Evolutionary conservation across 1,140 invertebrate genomes (phyloP), one percentile per base, ranked within the genome.

Genomic region (Schlechtendalia chinensis): DNA sequence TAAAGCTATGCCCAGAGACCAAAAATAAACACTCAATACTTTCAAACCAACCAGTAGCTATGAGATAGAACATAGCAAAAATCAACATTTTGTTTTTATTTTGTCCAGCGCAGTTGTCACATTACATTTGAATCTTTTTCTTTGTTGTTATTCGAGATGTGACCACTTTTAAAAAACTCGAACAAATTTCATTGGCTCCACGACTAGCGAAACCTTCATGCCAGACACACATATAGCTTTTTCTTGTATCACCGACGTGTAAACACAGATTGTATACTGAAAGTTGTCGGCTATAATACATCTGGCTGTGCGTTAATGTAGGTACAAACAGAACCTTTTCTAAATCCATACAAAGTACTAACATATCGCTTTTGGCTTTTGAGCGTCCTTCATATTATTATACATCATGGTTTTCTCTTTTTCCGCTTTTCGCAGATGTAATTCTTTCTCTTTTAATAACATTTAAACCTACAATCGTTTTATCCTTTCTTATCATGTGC

Each of bases 281-380:
- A 32, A 83, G 65, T 53, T 84, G 83, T 11, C 83, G 53, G 17
- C 16, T 61, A 53, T 84, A 83, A 69, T 82, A 83, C 81, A 83
- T 82, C 16, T 83, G 24, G 58, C 58, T 63, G 56, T 84, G 83
- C 14, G 81, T 84, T 47, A 83, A 80, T 59, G 74, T 81, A 47
- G 83, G 83, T 6, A 84, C 22, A 61, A 71, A 79, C 12, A 83
- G 61, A 12, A 84, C 83, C 75, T 83, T 69, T 82, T 82, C 75
- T 22, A 83, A 81, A 82, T 83, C 82, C 24, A 83, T 80, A 22
- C 1, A 58, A 58, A 58, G 54, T 8, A 58, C 54, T 58, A 58
- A 58, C n/a, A 11, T 67, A 32, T 19, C 8, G 27, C 63, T 39
- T 32, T 14, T 5, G 29, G 29, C 16, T 58, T n/a, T 22, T 69